Conservation (phyloP, 2,797 vertebrate genomes). For the Paramormyrops hopkinsi region DNA sequence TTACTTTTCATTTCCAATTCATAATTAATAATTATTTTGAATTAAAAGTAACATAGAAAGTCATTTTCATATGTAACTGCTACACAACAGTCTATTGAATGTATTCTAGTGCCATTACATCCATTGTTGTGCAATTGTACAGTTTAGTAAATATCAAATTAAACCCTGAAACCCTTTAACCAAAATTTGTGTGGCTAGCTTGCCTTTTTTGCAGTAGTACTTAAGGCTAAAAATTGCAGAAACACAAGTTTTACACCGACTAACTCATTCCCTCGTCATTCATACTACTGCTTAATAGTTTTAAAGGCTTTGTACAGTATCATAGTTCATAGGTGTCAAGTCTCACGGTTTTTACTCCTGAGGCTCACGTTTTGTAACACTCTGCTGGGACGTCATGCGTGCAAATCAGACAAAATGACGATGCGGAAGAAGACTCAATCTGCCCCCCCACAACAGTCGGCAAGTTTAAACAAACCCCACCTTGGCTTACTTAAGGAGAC, state of each 20-base stretch:
- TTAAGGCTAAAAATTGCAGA: not conserved
- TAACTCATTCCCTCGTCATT: not conserved
- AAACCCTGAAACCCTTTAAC: not conserved
- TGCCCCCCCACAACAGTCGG: not conserved
- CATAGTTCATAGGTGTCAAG: not conserved
- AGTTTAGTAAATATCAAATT: not conserved
- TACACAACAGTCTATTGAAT: not conserved
- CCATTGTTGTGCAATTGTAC: not conserved
- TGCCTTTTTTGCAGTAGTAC: not conserved
- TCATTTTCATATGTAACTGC: not conserved
- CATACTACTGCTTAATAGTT: not conserved
- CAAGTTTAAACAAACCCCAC: not conserved
- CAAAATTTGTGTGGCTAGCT: not conserved
- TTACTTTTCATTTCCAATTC: not conserved
- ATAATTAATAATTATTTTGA: not conserved
- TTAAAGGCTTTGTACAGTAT: not conserved
- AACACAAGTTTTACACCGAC: not conserved
- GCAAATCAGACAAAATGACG: not conserved
- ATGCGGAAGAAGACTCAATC: not conserved
- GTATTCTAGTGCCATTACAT: not conserved
- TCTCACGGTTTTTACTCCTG: not conserved
- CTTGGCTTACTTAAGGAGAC: not conserved
- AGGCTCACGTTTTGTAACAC: not conserved
- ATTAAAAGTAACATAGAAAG: not conserved
- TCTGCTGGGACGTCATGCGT: not conserved